Evolutionary conservation across 2,797 vertebrate genomes (phyloP), one percentile per base, ranked within the genome.

Genomic region (Rhynchonycteris naso): DNA sequence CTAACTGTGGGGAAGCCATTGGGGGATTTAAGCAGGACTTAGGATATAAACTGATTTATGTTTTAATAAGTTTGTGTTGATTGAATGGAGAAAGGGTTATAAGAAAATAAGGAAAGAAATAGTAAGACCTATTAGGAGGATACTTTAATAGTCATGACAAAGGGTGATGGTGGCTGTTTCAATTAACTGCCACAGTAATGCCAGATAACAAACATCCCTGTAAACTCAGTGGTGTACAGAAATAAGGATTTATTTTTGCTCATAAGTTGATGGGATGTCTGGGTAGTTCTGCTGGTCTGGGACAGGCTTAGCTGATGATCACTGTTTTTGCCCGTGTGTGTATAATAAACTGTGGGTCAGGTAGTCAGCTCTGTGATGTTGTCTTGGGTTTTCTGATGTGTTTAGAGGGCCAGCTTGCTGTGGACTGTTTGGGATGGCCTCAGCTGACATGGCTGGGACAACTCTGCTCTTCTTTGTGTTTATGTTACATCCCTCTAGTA

Each of bases 11-110:
- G 5, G 35, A 75, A 75, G 38, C 65, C n/a, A 5, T 26, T 59
- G 68, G 28, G 52, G 21, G 33, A 6, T 90, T 72, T 78, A 89
- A 91, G 33, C 43, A 93, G 38, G 26, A 52, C 28, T 90, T 75
- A 69, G 54, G 33, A 63, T 52, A n/a, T 65, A 74, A 38, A 30
- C 4, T 59, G 35, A 61, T 21, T 86, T 90, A 63, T 28, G 9
- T 66, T 74, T 94, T 82, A 72, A 80, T 63, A 89, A 87, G 54
- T 68, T 33, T 75, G 11, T 43, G 33, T 88, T 71, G 72, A 72
- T 52, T 26, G 19, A 90, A 56, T 75, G 56, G 54, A 69, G 52
- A 80, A 90, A 72, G 38, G 5, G 28, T 68, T 84, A 38, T 18
- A 74, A 71, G 28, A 65, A 91, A 24, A 71, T 84, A 71, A 80